These are phyloP conservation scores for Pectinophora gossypiella DNA, from an alignment of 1,140 invertebrate species.

Conservation along the genomic window DNA sequence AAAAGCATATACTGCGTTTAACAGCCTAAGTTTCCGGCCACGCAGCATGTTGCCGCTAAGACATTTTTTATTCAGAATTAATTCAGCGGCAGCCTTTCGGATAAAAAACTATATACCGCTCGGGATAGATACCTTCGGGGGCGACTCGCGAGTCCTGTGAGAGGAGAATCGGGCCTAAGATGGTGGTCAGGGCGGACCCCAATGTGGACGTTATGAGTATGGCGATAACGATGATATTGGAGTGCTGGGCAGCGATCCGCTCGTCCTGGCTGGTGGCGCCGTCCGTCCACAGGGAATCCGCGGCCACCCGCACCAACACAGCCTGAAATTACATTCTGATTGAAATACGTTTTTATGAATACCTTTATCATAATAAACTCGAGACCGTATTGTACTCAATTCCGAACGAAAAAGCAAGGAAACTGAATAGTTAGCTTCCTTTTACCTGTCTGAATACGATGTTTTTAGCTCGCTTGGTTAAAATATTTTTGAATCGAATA, in stretches of 20 bases:
- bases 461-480: too few species aligned
- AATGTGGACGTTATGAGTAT: constrained; percentile 55
- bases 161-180: constrained; percentile 49
- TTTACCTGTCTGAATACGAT: too few species aligned
- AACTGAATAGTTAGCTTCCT: background rate
- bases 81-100: background rate
- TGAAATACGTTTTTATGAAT: constrained; percentile 9
- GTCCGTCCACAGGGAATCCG: constrained; percentile 52
- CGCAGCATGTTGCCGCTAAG: background rate
- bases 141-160: constrained; percentile 45
- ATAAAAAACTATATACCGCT: background rate
- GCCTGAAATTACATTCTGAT: constrained; percentile 43
- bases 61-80: background rate
- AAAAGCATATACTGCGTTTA: too few species aligned
- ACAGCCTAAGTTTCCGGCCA: background rate
- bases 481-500: too few species aligned
- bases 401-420: background rate
- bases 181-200: constrained; percentile 49
- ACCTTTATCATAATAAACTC: constrained; percentile 2
- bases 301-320: constrained; percentile 57
- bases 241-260: constrained; percentile 48
- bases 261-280: constrained; percentile 42
- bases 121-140: constrained; percentile 41
- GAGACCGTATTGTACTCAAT: background rate
- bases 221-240: constrained; percentile 65